Conservation (phyloP, 2,113 vertebrate species). For the Oenanthe melanoleuca region DNA sequence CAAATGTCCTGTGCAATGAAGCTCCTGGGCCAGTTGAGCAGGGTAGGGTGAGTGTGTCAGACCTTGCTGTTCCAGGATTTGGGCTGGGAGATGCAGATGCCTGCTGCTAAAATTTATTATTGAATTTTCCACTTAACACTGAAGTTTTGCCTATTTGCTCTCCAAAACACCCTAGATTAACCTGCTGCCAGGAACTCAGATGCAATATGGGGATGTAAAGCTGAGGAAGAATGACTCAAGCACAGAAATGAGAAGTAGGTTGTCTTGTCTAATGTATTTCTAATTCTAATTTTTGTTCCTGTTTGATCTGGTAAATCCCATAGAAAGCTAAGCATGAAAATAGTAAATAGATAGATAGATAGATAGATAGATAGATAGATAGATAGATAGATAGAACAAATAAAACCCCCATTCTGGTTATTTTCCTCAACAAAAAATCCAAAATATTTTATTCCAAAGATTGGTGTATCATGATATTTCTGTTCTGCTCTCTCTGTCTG, state of each 20-base stretch:
- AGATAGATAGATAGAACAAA: neutral
- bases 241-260: neutral
- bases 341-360: neutral
- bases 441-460: neutral
- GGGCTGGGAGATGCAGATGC: neutral
- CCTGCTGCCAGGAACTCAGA: neutral
- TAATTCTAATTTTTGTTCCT: neutral
- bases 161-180: neutral
- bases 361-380: neutral
- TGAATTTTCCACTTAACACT: neutral
- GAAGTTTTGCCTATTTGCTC: neutral
- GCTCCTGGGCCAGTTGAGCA: neutral
- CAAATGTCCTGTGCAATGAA: neutral
- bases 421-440: neutral
- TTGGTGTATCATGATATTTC: neutral
- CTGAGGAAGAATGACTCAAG: neutral
- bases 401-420: neutral
- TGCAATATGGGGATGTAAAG: neutral
- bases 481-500: neutral
- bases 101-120: neutral
- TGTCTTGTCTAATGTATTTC: neutral
- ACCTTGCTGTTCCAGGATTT: neutral
- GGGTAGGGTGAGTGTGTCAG: neutral
- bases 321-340: neutral
- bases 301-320: neutral